phyloP scores from a whole-genome alignment of 2,888 invertebrate species.

The Lasioglossum vierecki region DNA sequence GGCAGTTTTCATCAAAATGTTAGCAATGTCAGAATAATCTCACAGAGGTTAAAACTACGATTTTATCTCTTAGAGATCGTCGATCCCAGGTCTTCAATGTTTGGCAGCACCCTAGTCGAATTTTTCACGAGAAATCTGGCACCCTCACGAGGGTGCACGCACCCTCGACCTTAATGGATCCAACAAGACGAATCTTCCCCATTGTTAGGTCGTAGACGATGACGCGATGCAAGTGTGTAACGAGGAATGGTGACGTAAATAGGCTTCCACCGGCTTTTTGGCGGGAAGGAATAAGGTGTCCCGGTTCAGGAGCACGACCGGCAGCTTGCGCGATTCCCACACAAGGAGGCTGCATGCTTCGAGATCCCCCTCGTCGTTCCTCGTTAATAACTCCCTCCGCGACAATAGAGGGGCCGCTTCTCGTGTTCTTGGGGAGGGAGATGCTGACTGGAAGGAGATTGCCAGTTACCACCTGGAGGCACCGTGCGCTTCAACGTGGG shows the following conservation, averaged over 20 bases:
- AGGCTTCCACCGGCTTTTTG: constrained; percentile 57
- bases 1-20: no score
- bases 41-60: neutral
- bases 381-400: constrained; percentile 72
- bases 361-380: constrained; percentile 61
- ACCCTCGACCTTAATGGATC: constrained; percentile 31
- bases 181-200: constrained; percentile 26
- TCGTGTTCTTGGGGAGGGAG: constrained; percentile 64
- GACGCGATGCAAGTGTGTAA: constrained; percentile 56
- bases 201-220: constrained; percentile 45
- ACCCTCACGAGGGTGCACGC: constrained; percentile 18
- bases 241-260: constrained; percentile 54
- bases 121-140: constrained; percentile 41
- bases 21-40: neutral
- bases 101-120: neutral
- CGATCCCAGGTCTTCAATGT: neutral
- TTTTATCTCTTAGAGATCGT: neutral
- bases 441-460: constrained; percentile 71
- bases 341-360: constrained; percentile 59
- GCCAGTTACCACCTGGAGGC: constrained; percentile 76
- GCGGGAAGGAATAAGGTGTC: constrained; percentile 70
- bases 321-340: constrained; percentile 79
- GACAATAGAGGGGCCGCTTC: constrained; percentile 64
- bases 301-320: constrained; percentile 61
- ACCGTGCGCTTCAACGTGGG: constrained; percentile 76